Percentiles rank a stretch among this genome's conserved stretches.
Conservation (phyloP, 1,140 invertebrate genomes). For the Chrysoperla carnea region DNA sequence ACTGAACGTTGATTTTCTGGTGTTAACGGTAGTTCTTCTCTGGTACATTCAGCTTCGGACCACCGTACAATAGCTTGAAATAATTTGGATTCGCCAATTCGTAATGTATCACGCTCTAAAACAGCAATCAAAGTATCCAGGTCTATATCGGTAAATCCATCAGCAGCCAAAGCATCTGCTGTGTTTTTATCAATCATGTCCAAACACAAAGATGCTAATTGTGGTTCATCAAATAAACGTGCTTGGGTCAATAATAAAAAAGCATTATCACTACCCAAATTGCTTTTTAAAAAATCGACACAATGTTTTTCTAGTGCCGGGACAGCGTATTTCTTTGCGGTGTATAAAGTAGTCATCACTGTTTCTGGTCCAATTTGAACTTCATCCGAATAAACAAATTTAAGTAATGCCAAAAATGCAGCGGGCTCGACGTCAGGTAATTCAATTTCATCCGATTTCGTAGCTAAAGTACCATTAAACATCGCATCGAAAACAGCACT, state of each 20-base stretch:
- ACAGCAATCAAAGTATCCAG: constrained; percentile 64
- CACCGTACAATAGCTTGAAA: constrained; percentile 58
- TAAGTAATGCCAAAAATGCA: constrained; percentile 50
- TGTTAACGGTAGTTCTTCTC: constrained; percentile 43
- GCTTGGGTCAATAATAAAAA: constrained; percentile 67
- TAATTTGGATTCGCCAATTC: constrained; percentile 65
- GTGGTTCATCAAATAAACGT: constrained; percentile 64
- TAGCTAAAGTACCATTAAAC: constrained; percentile 61
- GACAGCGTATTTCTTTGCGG: constrained; percentile 77
- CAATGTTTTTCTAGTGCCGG: constrained; percentile 67
- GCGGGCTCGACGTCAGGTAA: constrained; percentile 70
- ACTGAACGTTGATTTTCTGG: constrained; percentile 53
- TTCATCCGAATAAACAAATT: constrained; percentile 70
- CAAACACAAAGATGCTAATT: constrained; percentile 59
- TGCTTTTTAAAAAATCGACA: constrained; percentile 67
- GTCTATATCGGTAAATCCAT: constrained; percentile 80
- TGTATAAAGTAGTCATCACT: constrained; percentile 75
- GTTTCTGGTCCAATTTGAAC: constrained; percentile 73
- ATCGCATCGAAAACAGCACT: constrained; percentile 77
- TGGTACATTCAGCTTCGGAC: constrained; percentile 61
- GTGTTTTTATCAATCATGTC: constrained; percentile 79
- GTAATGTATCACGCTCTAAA: constrained; percentile 63
- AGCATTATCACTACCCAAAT: constrained; percentile 69
- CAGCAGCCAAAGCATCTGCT: constrained; percentile 59
- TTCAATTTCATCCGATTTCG: constrained; percentile 52